Evolutionary conservation across 2,113 vertebrate genomes (phyloP), one percentile per base, ranked within the genome.

Genomic region (Suricata suricatta): DNA sequence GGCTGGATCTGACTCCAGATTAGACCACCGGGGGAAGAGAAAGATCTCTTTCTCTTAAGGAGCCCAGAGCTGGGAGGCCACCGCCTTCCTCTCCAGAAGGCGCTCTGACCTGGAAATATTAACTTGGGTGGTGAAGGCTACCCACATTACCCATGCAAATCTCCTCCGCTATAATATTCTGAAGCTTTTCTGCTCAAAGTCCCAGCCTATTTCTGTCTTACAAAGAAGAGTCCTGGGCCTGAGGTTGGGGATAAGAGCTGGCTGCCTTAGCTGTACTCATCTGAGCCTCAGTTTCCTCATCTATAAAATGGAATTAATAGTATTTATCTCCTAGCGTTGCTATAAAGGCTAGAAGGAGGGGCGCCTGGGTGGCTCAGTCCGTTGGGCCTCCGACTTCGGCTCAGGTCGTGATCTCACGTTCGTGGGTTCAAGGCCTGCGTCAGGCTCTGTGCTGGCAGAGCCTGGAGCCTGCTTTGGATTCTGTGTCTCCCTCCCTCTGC

Each of bases 11-110:
- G 93, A 90, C 97, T 97, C 88, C 97, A 66, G 97, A 97, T 97
- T 41, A 98, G 98, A 97, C 97, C 97, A 98, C 97, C 92, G 12
- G 79, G 71, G 54, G 50, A 31, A 44, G 38, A 93, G 71, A 90
- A 84, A 93, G 57, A 9, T 60, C 57, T 60, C 57, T 60, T 60
- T 60, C 57, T 60, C 57, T 23, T 89, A 21, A 97, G 97, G 96
- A 76, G 69, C 92, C 81, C 0, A 0, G 47, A 80, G 41, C 87
- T 23, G 9, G 5, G 38, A 82, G 88, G 77, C 82, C 72, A 9
- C 60, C 0, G 15, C 81, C 79, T 50, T 71, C 81, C 74, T 76
- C 68, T 87, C 68, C 69, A 35, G 1, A n/a, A 16, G 79, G 90
- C 5, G 3, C 79, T 71, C 74, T 97, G 96, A 95, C 60, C 95